Base-by-base conservation (phyloP, 1,140 invertebrate species). In the Pygmarrhopalites habei region DNA sequence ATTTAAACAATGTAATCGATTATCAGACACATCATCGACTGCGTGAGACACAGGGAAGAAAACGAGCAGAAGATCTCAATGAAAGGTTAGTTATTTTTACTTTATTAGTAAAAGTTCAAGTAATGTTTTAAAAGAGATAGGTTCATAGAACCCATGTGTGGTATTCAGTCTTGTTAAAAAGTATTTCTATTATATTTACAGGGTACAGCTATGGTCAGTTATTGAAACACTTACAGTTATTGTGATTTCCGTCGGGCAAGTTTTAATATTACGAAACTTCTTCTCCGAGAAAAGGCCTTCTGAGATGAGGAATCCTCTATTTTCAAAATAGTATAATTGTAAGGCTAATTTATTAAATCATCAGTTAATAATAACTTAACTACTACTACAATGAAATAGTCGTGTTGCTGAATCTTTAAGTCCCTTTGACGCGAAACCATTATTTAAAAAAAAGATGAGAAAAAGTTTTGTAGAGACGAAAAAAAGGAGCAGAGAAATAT, bases 11-110 rank as follows among this genome's bases (percentile, higher is more conserved):
- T 60, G 88, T 98, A 35, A 79, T 91, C 30, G 95, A 98, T 75
- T 88, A 90, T 72, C 95, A 98, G 81, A 99, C 95, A 4, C 94
- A 98, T 79, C 93, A 98, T 78, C 82, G 93, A 55, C 77, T 99
- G 62, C 82, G 91, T 49, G 96, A 99, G 80, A 87, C 95, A 5
- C 90, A 95, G 75, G 86, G 93, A 30, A 84, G 95, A 41, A 93
- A 94, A 74, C 82, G 92, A 51, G 96, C 95, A 0, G 95, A 99
- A 78, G 90, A 96, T 76, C 79, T 99, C 12, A 98, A 98, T 73
- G 87, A 92, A 74, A 82, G 68, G 68, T 70, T 62, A 28, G 29
- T 21, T 17, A 14, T 46, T 44, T 23, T 21, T 23, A 47, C 10
- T 44, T n/a, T n/a, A n/a, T n/a, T n/a, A n/a, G n/a, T n/a, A n/a